Evolutionary conservation across 2,113 vertebrate species (phyloP).

Genomic region (Lepisosteus osseus): DNA sequence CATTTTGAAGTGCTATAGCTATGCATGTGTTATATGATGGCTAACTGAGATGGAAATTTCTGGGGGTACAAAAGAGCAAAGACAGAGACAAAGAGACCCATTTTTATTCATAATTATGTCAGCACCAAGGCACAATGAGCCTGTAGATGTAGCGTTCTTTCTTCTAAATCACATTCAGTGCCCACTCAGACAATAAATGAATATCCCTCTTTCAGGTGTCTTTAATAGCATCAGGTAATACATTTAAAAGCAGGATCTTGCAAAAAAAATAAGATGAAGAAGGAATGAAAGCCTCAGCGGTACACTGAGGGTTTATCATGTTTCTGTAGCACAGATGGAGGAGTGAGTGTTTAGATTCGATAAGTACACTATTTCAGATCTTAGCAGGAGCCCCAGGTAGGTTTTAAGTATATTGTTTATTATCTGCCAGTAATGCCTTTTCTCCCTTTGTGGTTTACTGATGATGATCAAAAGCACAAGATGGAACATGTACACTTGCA

Average conservation of each 20-base stretch:
- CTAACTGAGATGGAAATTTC: constrained; percentile 16
- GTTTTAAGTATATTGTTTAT: constrained; percentile 32
- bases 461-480: constrained; percentile 36
- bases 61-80: constrained; percentile 10
- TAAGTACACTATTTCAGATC: constrained; percentile 23
- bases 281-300: constrained; percentile 20
- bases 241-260: constrained; percentile 27
- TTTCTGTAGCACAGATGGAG: constrained; percentile 15
- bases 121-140: constrained; percentile 28
- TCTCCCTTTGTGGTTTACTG: constrained; percentile 28
- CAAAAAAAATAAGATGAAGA: constrained; percentile 32
- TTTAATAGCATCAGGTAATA: constrained; percentile 39
- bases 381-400: constrained; percentile 31
- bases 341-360: constrained; percentile 25
- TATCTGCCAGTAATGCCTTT: constrained; percentile 24
- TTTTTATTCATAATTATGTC: constrained; percentile 41
- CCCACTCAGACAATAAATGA: constrained; percentile 36
- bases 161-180: constrained; percentile 32
- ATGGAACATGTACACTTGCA: constrained; percentile 23
- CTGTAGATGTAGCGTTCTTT: constrained; percentile 20
- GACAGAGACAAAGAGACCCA: constrained; percentile 10
- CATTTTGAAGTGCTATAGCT: neutral
- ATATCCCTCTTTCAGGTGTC: constrained; percentile 32
- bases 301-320: constrained; percentile 18
- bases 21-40: constrained; percentile 6